Evolutionary conservation across 92 coral and sea anemone genomes (phyloP).

Genomic region (Heteractis magnifica): DNA sequence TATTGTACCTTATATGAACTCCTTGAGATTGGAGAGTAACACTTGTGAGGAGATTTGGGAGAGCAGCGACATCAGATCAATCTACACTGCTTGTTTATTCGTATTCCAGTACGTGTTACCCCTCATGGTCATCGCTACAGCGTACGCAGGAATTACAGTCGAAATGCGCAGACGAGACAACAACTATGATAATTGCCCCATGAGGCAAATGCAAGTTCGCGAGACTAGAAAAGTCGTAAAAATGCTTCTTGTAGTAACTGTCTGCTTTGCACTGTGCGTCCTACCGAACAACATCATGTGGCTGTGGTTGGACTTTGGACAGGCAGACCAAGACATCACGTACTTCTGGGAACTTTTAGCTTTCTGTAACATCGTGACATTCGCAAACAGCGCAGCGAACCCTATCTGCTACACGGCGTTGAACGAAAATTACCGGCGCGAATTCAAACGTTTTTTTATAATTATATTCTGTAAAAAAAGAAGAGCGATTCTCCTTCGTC

Average conservation of each 20-base stretch:
- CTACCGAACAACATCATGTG: constrained; percentile 89
- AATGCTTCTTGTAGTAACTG: constrained; percentile 81
- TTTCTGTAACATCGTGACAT: constrained; percentile 78
- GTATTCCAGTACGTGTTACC: constrained; percentile 73
- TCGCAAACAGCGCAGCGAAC: constrained; percentile 95
- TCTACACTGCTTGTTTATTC: constrained; percentile 74
- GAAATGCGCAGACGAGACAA: constrained; percentile 68
- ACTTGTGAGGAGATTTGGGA: constrained; percentile 78
- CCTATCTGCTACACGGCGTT: constrained; percentile 83
- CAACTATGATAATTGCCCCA: constrained; percentile 47
- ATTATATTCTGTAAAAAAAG: constrained; percentile 22
- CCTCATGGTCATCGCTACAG: constrained; percentile 55
- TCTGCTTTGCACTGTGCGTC: constrained; percentile 79
- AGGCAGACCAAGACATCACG: constrained; percentile 52
- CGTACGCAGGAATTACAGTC: constrained; percentile 72
- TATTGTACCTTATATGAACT: constrained; percentile 77
- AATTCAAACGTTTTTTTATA: constrained; percentile 45
- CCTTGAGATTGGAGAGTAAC: constrained; percentile 39
- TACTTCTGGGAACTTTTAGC: constrained; percentile 88
- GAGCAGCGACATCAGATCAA: constrained; percentile 46
- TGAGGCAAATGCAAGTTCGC: constrained; percentile 57
- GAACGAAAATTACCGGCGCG: constrained; percentile 77
- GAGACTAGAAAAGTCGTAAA: constrained; percentile 87
- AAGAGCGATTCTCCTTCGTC: neutral
- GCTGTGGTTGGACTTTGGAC: constrained; percentile 95